These are phyloP conservation scores for Stigmatopora nigra DNA, from an alignment of 2,113 vertebrate species.

Conservation along the genomic window DNA sequence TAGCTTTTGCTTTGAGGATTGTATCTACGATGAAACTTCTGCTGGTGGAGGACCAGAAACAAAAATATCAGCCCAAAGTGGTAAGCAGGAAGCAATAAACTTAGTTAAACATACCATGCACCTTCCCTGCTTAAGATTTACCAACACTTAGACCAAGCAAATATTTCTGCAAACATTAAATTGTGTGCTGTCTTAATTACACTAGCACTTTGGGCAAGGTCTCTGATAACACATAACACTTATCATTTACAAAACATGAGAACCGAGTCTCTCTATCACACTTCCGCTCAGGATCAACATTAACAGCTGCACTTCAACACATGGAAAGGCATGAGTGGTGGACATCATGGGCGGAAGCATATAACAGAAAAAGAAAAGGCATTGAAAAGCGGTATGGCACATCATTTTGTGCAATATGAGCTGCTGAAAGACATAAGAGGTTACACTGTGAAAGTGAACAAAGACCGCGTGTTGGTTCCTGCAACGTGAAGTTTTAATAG, in stretches of 20 bases:
- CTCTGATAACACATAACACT: constrained; percentile 54
- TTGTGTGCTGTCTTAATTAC: neutral
- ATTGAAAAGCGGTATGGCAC: neutral
- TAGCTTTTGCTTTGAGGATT: neutral
- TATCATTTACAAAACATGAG: constrained; percentile 52
- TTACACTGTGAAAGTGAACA: constrained; percentile 9
- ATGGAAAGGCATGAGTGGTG: constrained; percentile 22
- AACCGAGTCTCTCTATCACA: constrained; percentile 27
- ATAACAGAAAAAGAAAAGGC: constrained; percentile 12
- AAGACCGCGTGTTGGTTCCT: neutral
- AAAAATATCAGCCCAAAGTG: neutral
- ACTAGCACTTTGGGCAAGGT: constrained; percentile 13
- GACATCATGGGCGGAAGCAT: constrained; percentile 9
- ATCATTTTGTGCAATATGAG: neutral
- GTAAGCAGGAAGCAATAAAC: neutral
- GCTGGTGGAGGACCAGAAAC: neutral
- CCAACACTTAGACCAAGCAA: neutral
- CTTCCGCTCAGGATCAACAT: constrained; percentile 47
- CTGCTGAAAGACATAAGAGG: constrained; percentile 2
- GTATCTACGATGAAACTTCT: neutral
- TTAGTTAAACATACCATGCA: neutral
- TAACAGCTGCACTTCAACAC: constrained; percentile 44
- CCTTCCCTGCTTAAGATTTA: neutral
- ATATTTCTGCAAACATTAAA: neutral
- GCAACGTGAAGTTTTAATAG: constrained; percentile 20